These are phyloP conservation scores for Pantherophis guttatus DNA, from an alignment of 2,113 vertebrate species.

Conservation along the genomic window DNA sequence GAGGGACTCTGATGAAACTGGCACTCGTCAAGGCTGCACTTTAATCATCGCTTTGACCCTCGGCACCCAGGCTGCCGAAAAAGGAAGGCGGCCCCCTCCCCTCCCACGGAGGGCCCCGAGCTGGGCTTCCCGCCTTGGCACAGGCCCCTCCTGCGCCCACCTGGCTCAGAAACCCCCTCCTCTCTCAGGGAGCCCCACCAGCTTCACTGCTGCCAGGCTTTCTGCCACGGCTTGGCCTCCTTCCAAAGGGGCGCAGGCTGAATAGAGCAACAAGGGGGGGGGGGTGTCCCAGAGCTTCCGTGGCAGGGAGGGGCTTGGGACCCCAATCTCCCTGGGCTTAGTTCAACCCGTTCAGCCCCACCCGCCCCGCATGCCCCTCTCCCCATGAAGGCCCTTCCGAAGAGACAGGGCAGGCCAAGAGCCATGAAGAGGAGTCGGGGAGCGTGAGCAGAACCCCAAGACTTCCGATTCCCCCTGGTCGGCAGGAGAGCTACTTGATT, in stretches of 20 bases:
- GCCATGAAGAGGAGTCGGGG: background rate
- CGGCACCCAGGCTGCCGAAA: background rate
- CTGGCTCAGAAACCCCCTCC: background rate
- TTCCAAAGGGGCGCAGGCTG: background rate
- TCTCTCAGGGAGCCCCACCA: background rate
- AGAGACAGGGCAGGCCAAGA: background rate
- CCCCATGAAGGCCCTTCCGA: background rate
- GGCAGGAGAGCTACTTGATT: background rate
- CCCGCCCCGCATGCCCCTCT: background rate
- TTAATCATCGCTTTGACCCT: slow-evolving; percentile 13
- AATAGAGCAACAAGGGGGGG: background rate
- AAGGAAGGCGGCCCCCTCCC: background rate
- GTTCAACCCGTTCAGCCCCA: background rate
- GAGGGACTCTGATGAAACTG: slow-evolving; percentile 39
- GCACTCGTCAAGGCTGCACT: background rate
- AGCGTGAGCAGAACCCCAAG: background rate
- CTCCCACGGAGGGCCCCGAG: background rate
- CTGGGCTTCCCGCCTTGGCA: background rate
- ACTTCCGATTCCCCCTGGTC: background rate
- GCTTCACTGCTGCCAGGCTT: background rate
- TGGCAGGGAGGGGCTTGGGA: background rate
- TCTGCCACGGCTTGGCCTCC: background rate
- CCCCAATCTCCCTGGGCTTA: background rate
- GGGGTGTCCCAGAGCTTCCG: background rate
- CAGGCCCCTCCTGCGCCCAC: background rate